A percentile compares a stretch with the other conserved stretches of the same genome.
These are phyloP conservation scores for Microcebus ravelobensis DNA, from an alignment of 2,113 vertebrate species.

Conservation along the genomic window DNA sequence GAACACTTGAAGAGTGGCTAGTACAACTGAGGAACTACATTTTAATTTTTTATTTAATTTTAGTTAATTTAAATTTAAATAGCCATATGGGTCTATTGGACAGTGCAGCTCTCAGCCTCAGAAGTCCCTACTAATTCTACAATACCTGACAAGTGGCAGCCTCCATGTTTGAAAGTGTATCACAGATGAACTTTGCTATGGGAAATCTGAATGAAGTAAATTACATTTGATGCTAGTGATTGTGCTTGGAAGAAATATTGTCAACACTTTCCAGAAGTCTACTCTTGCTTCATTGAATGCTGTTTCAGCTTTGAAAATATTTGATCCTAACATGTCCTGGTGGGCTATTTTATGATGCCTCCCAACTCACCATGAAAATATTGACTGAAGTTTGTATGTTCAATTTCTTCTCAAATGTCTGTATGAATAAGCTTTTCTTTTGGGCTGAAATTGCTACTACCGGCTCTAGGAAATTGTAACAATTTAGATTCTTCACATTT, in stretches of 20 bases:
- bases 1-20: neutral
- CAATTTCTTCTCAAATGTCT: neutral
- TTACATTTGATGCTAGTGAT: neutral
- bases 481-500: neutral
- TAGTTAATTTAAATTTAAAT: neutral
- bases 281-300: neutral
- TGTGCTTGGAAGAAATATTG: neutral
- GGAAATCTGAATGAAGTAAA: neutral
- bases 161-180: neutral
- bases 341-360: neutral
- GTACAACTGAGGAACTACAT: neutral
- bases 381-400: neutral
- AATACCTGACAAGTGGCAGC: fast-evolving
- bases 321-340: neutral
- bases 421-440: neutral
- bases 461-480: neutral
- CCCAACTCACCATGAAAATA: neutral
- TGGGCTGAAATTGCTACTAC: neutral
- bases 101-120: fast-evolving
- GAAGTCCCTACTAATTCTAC: fast-evolving
- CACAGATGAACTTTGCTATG: fast-evolving
- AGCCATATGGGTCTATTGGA: neutral
- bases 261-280: neutral
- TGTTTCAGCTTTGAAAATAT: neutral
- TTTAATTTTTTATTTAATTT: neutral